Conservation (phyloP, 2,888 invertebrate species). For the Actias luna region DNA sequence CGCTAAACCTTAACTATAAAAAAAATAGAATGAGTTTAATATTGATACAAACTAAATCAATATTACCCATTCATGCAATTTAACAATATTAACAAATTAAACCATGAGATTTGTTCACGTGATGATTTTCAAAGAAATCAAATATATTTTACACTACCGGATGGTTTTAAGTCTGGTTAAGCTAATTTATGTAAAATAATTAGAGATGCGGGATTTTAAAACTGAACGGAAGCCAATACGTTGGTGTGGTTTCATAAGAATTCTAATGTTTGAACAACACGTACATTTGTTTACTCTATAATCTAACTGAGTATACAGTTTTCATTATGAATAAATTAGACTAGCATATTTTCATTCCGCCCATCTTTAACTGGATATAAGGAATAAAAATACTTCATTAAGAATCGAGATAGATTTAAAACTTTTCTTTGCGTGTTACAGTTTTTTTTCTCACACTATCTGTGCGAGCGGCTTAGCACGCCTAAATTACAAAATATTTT, state of each 20-base stretch:
- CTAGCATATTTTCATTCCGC: background rate
- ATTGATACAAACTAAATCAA: no score
- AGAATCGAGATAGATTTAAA: no score
- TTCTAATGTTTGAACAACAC: background rate
- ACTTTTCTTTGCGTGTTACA: no score
- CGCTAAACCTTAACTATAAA: no score
- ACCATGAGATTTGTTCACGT: background rate
- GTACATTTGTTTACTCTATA: constrained; percentile 10
- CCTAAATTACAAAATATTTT: no score
- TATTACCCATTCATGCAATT: no score
- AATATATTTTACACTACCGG: background rate
- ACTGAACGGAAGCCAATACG: constrained; percentile 6
- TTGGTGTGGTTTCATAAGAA: constrained; percentile 5
- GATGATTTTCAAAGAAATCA: background rate
- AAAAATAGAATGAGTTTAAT: no score
- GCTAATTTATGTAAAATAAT: constrained; percentile 1
- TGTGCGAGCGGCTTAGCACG: no score
- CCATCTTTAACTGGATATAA: background rate
- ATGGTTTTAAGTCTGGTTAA: background rate
- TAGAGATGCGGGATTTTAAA: background rate
- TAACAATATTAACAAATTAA: no score
- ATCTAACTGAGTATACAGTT: background rate
- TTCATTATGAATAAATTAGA: background rate
- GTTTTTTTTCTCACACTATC: no score
- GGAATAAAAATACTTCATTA: no score